phyloP scores from a whole-genome alignment of 2,888 invertebrate species.

The Dryomyza anilis region DNA sequence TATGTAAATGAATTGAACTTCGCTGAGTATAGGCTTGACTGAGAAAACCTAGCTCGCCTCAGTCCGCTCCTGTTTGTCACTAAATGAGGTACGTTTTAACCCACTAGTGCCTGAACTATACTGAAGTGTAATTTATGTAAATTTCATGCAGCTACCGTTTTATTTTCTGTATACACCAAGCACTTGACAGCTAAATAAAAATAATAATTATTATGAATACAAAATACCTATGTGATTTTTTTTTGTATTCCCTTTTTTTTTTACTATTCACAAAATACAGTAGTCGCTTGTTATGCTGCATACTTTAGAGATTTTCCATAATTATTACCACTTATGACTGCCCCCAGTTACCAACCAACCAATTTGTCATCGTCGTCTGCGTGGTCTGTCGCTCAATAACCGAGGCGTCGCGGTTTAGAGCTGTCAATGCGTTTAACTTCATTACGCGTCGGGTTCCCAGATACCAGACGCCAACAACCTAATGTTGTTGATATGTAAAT shows the following conservation, averaged over 20 bases:
- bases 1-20: too few species aligned
- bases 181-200: conserved; percentile 16
- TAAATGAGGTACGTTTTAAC: too few species aligned
- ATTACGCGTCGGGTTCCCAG: not conserved
- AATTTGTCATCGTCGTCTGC: conserved; percentile 31
- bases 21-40: too few species aligned
- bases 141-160: conserved; percentile 39
- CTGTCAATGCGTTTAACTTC: conserved; percentile 50
- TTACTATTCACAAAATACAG: not conserved
- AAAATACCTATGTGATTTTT: not conserved
- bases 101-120: not conserved
- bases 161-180: not conserved
- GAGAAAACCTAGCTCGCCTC: too few species aligned
- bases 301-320: conserved; percentile 35
- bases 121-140: conserved; percentile 39
- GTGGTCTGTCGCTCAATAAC: not conserved
- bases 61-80: not conserved
- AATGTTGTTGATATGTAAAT: not conserved
- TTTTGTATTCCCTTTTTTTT: too few species aligned
- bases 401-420: not conserved
- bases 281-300: not conserved
- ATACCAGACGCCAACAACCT: too few species aligned
- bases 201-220: conserved; percentile 9
- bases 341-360: too few species aligned
- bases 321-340: conserved; percentile 39